Evolutionary conservation across 2,888 invertebrate species (phyloP), one percentile per base, ranked within the genome.

Genomic region (Onthophagus sagittarius): DNA sequence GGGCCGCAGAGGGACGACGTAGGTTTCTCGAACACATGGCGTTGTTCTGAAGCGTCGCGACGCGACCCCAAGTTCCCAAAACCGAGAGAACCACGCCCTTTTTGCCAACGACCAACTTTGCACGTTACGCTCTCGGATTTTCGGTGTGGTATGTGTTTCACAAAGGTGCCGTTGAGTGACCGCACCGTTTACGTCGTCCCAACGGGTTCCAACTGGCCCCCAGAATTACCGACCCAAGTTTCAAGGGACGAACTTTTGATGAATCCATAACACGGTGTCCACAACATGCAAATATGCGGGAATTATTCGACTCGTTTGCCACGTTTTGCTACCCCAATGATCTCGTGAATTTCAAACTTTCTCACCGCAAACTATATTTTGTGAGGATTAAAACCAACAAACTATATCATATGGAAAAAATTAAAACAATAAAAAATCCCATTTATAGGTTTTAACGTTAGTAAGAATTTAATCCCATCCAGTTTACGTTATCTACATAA

Each of bases 91-190:
- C 39, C 39, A 53, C 39, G 67, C 23, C 67, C 67, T 67, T 67
- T 67, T 67, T 67, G 67, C 67, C 67, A n/a, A 32, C 6, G 31
- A n/a, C 31, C 23, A 67, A 67, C 67, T 67, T 67, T 31, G 67
- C 15, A 31, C 67, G 67, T 67, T 67, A 67, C 67, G 67, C 15
- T 67, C 31, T 23, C 9, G 31, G 67, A 67, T 67, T 67, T 67
- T 67, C 67, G 32, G 67, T 23, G 23, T 11, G 39, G 39, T 67
- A 67, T 67, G 31, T 32, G 32, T 67, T 67, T 31, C 67, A 67
- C 67, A 67, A 67, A 67, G 67, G 67, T 67, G 67, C 67, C 23
- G 31, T n/a, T n/a, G 67, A 67, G 31, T 67, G 67, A 67, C 67
- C 67, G 23, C 67, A 67, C 31, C 63, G 67, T 67, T 67, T 67